Conservation (phyloP, 2,797 vertebrate species). For the Nannoperca australis region DNA sequence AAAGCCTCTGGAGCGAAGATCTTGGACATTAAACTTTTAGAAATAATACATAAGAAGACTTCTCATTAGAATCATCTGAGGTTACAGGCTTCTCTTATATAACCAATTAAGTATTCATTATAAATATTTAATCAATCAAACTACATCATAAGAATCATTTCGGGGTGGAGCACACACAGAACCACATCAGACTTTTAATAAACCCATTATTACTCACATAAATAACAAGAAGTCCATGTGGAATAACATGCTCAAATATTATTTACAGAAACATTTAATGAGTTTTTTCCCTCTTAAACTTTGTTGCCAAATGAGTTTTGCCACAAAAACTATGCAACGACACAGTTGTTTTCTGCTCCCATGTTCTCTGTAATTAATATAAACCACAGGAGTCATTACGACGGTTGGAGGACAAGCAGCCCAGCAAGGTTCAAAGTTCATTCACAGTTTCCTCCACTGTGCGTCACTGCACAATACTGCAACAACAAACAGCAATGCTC, state of each 20-base stretch:
- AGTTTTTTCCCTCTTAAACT: not conserved
- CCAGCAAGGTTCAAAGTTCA: too few species aligned
- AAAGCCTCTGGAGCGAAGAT: not conserved
- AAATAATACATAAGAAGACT: not conserved
- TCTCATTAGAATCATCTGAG: slow-evolving; percentile 4
- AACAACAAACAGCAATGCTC: too few species aligned
- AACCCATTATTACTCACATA: slow-evolving; percentile 6
- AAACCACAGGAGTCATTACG: too few species aligned
- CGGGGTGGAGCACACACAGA: slow-evolving; percentile 10
- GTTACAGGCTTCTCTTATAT: not conserved
- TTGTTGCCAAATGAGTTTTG: not conserved
- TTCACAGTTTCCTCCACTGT: too few species aligned
- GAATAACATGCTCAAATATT: not conserved
- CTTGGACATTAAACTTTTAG: not conserved
- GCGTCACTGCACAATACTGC: too few species aligned
- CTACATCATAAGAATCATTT: not conserved
- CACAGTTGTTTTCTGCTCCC: too few species aligned
- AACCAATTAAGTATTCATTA: not conserved
- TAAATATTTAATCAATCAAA: not conserved
- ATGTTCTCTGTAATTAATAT: too few species aligned
- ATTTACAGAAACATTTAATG: not conserved
- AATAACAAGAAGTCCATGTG: not conserved
- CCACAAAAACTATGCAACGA: not conserved
- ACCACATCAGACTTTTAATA: slow-evolving; percentile 32
- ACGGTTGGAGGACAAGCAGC: too few species aligned